A percentile compares a stretch with the other conserved stretches of the same genome.
Conservation (phyloP, 1,140 invertebrate genomes). For the Oppia nitens region DNA sequence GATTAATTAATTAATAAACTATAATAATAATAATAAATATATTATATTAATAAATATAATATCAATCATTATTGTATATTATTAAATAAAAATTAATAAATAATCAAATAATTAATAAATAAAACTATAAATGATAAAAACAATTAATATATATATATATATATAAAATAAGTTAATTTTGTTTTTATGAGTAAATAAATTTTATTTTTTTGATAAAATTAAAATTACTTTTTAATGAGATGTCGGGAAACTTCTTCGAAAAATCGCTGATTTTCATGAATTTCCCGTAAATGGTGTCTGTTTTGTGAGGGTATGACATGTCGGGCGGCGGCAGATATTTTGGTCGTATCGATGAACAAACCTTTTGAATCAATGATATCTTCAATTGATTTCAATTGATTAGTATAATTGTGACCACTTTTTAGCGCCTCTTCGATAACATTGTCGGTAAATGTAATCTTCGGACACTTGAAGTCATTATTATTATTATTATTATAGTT, state of each 20-base stretch:
- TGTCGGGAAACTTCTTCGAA: slow-evolving; percentile 12
- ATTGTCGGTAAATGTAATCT: neutral
- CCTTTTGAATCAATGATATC: neutral
- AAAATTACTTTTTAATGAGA: slow-evolving; percentile 10
- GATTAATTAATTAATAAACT: no score
- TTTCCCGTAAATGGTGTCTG: neutral
- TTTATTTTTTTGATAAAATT: neutral
- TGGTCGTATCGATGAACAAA: neutral
- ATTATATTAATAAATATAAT: no score
- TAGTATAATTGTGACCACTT: neutral
- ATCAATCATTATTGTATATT: no score
- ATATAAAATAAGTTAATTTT: no score
- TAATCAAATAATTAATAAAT: no score
- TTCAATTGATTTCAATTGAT: neutral
- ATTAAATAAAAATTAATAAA: no score
- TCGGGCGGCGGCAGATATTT: neutral
- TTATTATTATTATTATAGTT: no score
- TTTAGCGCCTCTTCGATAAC: neutral
- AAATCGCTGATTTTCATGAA: slow-evolving; percentile 3
- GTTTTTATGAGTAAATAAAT: no score
- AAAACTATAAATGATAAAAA: no score
- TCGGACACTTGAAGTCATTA: slow-evolving; percentile 1
- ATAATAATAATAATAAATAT: no score
- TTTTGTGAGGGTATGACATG: slow-evolving; percentile 6
- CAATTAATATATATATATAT: no score